Evolutionary conservation across 1,140 invertebrate species (phyloP), one percentile per base, ranked within the genome.

Genomic region (Listronotus oregonensis): DNA sequence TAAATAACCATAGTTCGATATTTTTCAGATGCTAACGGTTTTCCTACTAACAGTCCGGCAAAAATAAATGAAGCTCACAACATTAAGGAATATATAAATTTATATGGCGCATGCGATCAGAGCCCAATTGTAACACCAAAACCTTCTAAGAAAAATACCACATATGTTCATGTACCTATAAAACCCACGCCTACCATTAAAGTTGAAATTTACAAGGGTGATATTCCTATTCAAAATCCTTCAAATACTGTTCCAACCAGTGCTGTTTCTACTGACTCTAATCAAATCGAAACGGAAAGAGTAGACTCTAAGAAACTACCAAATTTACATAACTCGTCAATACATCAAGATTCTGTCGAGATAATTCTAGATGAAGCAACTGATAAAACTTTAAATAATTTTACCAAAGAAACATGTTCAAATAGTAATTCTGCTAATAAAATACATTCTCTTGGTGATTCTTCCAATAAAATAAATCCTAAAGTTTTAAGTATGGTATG

Each of bases 1-100:
- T n/a, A n/a, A n/a, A n/a, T n/a, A n/a, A n/a, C n/a, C n/a, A n/a
- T n/a, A n/a, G n/a, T n/a, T n/a, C n/a, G n/a, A n/a, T n/a, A n/a
- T n/a, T 50, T 50, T 50, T 50, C n/a, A 50, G 47, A 50, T 50
- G 5, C 27, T 6, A 10, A 10, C 11, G n/a, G 17, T 50, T 50
- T 27, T 6, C n/a, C 11, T 21, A 12, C 31, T 1, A 27, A 39
- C 32, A 60, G 44, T 50, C 44, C 44, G 8, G 17, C n/a, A 7
- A 55, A 55, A 21, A 14, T 42, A 52, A 66, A 51, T 32, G 64
- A 66, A 52, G 64, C 50, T 9, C 46, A 17, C 11, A 66, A 59
- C 40, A 32, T 59, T n/a, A 42, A 66, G 31, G 64, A 66, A 47
- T 66, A 66, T 32, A 42, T 66, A 6, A 66, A 56, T 14, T n/a